Conservation (phyloP, 2,888 invertebrate genomes). For the Andrena fulva region DNA sequence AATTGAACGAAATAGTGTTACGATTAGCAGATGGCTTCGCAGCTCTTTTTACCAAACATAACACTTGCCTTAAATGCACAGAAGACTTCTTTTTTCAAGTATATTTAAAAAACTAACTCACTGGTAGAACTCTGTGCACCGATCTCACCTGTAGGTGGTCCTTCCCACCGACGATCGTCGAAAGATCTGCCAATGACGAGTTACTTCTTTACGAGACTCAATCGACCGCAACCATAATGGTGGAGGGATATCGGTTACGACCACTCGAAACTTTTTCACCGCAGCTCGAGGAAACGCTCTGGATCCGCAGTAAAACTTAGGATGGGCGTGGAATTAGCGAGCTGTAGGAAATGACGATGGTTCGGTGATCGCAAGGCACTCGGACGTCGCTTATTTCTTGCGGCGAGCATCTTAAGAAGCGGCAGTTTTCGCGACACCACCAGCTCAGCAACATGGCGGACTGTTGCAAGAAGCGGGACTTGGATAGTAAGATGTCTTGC, state of each 20-base stretch:
- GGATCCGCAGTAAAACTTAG: constrained; percentile 66
- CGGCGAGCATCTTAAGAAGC: constrained; percentile 62
- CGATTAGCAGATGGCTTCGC: too few species aligned
- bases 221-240: constrained; percentile 33
- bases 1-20: too few species aligned
- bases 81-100: too few species aligned
- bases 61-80: too few species aligned
- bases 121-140: neutral
- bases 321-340: constrained; percentile 75
- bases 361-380: constrained; percentile 60
- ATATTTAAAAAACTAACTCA: too few species aligned
- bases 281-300: constrained; percentile 18
- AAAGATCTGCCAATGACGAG: constrained; percentile 11
- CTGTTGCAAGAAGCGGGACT: neutral
- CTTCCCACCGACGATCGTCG: neutral
- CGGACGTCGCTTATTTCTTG: constrained; percentile 63
- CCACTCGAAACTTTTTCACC: constrained; percentile 53
- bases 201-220: constrained; percentile 21
- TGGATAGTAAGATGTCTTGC: neutral
- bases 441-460: constrained; percentile 38
- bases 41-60: too few species aligned
- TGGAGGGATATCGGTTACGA: constrained; percentile 45
- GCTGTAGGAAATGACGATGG: constrained; percentile 77
- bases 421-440: constrained; percentile 23
- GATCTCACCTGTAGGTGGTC: neutral